Conservation (phyloP, 2,797 vertebrate species). For the Sebastes cheni region DNA sequence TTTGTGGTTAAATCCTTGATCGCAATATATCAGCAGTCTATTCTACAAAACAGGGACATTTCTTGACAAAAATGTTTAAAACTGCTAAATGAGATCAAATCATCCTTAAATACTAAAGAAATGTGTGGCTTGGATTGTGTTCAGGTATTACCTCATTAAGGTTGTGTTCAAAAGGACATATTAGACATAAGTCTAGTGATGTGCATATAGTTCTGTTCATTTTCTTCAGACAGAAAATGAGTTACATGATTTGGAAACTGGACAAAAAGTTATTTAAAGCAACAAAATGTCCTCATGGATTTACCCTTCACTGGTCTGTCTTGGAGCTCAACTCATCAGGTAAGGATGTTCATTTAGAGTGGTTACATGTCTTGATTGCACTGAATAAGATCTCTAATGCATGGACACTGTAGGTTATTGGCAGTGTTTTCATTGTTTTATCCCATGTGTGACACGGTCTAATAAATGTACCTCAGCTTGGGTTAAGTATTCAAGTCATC, state of each 20-base stretch:
- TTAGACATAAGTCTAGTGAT: neutral
- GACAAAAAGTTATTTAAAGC: neutral
- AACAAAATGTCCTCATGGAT: neutral
- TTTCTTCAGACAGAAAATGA: neutral
- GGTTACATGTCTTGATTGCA: neutral
- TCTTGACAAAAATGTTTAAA: neutral
- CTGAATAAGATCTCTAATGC: neutral
- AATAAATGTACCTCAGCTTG: neutral
- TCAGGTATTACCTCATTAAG: neutral
- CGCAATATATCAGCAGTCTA: neutral
- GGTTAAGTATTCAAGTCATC: neutral
- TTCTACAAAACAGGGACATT: neutral
- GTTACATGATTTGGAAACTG: neutral
- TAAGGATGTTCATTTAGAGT: neutral
- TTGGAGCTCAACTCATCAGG: neutral
- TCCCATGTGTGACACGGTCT: neutral
- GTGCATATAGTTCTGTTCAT: neutral
- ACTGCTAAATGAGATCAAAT: neutral
- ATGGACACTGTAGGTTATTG: neutral
- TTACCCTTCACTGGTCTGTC: neutral
- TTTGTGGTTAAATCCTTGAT: neutral
- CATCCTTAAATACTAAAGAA: neutral
- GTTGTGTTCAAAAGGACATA: neutral
- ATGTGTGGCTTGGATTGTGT: neutral
- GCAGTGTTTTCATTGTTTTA: neutral